Base-by-base conservation (phyloP, 1,140 invertebrate genomes). In the Diabrotica undecimpunctata region DNA sequence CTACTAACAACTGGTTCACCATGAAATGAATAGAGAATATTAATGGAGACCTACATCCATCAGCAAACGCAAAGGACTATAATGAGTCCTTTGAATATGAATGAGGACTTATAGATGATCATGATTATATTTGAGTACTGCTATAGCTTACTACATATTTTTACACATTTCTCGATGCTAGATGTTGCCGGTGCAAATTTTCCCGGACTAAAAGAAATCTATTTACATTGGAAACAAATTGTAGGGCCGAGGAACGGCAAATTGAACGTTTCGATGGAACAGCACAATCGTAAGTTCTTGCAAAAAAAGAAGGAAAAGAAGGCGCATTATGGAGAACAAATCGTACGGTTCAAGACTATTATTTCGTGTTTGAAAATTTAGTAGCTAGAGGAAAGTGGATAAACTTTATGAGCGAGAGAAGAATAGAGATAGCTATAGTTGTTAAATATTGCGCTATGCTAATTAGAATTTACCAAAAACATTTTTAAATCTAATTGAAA, bases 321-420 rank as follows among this genome's bases (percentile, higher is more conserved):
- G 41, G 41, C 25, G 5, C 41, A 46, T 46, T 46, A 46, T n/a
- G 8, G 41, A n/a, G n/a, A 46, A 46, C 41, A 46, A 46, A 46
- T 46, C n/a, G 41, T 46, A 46, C n/a, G n/a, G 41, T 46, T 46
- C 41, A 10, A 46, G 41, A 46, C 41, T 46, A 46, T 46, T 46
- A 46, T 46, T 46, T 46, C n/a, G 41, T n/a, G 41, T 46, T 46
- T n/a, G 41, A 46, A 46, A 46, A 46, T 46, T 46, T 46, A 46
- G 41, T 46, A 46, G n/a, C 41, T 5, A n/a, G n/a, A 46, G 41
- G 41, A 46, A 46, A 46, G 41, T 46, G 41, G 41, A 46, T 46
- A 46, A 46, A 46, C 8, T 46, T 46, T 46, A 46, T 46, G n/a
- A 6, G 8, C 41, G 8, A 46, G n/a, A 8, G 41, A n/a, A 46